These are phyloP conservation scores for Heliocidaris erythrogramma DNA, from an alignment of 35 echinoderm and acorn worm species.

Conservation along the genomic window DNA sequence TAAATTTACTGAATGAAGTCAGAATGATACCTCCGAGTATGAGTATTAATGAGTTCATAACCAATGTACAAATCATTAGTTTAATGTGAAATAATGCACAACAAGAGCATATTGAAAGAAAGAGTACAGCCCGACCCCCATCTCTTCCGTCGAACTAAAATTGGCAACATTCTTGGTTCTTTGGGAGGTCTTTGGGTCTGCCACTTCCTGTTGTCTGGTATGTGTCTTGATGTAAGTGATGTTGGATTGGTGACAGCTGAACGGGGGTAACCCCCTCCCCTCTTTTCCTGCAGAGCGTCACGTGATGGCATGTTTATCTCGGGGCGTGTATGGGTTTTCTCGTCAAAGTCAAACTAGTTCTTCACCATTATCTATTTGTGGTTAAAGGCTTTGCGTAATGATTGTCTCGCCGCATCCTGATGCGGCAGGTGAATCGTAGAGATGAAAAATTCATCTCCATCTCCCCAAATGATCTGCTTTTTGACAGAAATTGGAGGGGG, in stretches of 20 bases:
- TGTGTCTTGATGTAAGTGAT: neutral
- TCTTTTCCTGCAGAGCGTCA: neutral
- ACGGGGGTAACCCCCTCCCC: neutral
- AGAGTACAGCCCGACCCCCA: neutral
- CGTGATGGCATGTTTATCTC: neutral
- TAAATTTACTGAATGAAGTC: too few relatives aligned
- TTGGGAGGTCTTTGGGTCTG: constrained; percentile 3
- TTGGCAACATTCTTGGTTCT: neutral
- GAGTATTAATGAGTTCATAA: too few relatives aligned
- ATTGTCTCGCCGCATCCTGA: neutral
- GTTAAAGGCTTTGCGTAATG: neutral
- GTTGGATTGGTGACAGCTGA: neutral
- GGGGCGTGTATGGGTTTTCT: neutral
- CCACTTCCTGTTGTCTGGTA: neutral
- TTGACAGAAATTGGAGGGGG: neutral
- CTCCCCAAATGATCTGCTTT: neutral
- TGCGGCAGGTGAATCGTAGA: neutral
- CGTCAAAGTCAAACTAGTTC: neutral
- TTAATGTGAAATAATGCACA: too few relatives aligned
- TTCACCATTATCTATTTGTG: neutral
- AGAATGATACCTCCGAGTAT: too few relatives aligned
- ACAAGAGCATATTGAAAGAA: neutral
- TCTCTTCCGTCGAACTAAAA: neutral
- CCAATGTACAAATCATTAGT: too few relatives aligned
- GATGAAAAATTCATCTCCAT: neutral